Base-by-base conservation (phyloP, 2,797 vertebrate species). In the Mastacembelus armatus region DNA sequence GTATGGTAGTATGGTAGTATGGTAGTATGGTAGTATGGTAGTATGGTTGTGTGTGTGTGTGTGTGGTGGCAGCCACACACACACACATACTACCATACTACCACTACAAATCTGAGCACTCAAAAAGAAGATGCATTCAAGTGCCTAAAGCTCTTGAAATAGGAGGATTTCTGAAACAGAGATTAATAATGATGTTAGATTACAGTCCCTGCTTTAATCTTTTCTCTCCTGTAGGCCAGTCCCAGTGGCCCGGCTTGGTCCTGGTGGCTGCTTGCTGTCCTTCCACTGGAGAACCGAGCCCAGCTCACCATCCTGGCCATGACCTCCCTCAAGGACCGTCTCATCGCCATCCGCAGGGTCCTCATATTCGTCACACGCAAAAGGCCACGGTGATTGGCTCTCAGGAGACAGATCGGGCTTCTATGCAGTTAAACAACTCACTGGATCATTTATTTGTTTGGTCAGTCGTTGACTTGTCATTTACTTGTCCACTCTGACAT, bases 181-280 rank as follows among this genome's bases (percentile, higher is more conserved):
- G n/a, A n/a, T n/a, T n/a, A n/a, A n/a, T n/a, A n/a, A n/a, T n/a
- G n/a, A n/a, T n/a, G n/a, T n/a, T n/a, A n/a, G n/a, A n/a, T n/a
- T n/a, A n/a, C n/a, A n/a, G n/a, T n/a, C n/a, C n/a, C n/a, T n/a
- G n/a, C n/a, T n/a, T n/a, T n/a, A n/a, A n/a, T 10, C 26, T 32
- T 1, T n/a, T 33, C 22, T 32, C 9, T n/a, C 38, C 35, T 67
- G 2, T 90, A 98, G 96, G 94, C 87, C 48, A 95, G 93, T 79
- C 89, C 94, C 26, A 94, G 92, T 44, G 96, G 96, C 43, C 96
- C 98, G 1, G 94, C 95, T 2, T 98, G 98, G 96, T 95, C 94
- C 90, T 98, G 97, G 95, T 98, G 96, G 96, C 92, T 97, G 27
- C 91, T 98, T 42, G 96, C 94, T 0, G 95, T 98, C 48, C 85